phyloP scores from a whole-genome alignment of 2,113 vertebrate species.

The Pelecanoides urinatrix region DNA sequence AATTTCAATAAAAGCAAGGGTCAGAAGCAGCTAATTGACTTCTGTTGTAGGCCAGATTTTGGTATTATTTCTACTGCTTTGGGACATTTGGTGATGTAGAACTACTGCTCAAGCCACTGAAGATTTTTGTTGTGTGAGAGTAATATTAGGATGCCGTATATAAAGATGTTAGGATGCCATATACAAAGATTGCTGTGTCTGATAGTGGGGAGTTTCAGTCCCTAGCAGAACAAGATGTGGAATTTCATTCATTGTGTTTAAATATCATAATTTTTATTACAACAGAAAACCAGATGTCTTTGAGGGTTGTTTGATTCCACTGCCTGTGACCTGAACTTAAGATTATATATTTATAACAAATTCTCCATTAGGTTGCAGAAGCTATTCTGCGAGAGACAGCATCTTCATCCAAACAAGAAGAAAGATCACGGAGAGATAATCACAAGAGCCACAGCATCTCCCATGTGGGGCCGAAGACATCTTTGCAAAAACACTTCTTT shows the following conservation, averaged over 20 bases:
- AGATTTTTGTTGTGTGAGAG: not conserved
- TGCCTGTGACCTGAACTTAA: not conserved
- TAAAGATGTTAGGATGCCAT: not conserved
- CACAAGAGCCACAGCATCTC: not conserved
- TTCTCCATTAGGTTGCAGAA: slow-evolving; percentile 16
- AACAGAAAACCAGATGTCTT: not conserved
- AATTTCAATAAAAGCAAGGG: not conserved
- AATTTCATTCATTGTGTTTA: not conserved
- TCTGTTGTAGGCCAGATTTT: not conserved
- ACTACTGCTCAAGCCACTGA: not conserved
- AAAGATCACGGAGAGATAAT: not conserved
- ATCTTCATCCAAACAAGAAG: not conserved
- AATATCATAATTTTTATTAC: not conserved
- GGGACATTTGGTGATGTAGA: not conserved
- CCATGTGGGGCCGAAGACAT: not conserved
- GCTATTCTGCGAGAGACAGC: not conserved
- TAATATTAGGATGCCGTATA: not conserved
- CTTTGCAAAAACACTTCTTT: not conserved
- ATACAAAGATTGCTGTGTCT: not conserved
- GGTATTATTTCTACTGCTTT: not conserved
- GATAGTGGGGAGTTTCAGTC: not conserved
- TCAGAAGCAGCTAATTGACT: not conserved
- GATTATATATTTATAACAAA: not conserved
- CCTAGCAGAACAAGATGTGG: not conserved
- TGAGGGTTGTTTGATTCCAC: not conserved